Evolutionary conservation across 2,888 invertebrate genomes (phyloP).

Genomic region (Microchrysa polita): DNA sequence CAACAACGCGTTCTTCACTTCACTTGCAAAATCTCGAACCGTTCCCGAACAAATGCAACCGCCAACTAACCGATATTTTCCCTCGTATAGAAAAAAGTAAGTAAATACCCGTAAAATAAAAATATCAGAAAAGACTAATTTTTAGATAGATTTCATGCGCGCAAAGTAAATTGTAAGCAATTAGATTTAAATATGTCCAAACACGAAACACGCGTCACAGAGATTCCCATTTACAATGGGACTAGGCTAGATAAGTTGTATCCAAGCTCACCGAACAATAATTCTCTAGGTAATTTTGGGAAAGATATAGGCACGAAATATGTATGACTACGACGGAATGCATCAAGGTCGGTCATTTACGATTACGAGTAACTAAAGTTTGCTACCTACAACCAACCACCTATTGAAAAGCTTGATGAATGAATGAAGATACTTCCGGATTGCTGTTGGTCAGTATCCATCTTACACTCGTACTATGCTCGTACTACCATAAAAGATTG

Average conservation of each 20-base stretch:
- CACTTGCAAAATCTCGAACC: slow-evolving; percentile 13
- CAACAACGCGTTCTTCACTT: not conserved
- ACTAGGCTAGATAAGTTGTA: not conserved
- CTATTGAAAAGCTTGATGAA: not conserved
- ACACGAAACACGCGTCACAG: slow-evolving; percentile 32
- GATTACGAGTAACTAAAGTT: no score
- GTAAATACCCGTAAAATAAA: no score
- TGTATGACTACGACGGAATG: no score
- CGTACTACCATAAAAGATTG: not conserved
- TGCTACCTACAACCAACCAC: not conserved
- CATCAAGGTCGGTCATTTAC: no score
- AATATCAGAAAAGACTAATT: no score
- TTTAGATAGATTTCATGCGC: slow-evolving; percentile 20
- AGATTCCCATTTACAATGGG: not conserved
- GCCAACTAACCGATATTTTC: slow-evolving; percentile 6
- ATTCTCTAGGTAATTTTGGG: not conserved
- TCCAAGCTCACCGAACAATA: not conserved
- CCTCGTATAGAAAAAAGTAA: slow-evolving; percentile 1
- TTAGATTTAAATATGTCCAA: slow-evolving; percentile 29
- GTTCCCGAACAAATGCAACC: slow-evolving; percentile 1
- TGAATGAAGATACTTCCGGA: not conserved
- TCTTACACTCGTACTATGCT: not conserved
- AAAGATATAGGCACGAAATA: not conserved
- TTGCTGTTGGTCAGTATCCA: not conserved
- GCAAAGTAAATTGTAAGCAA: slow-evolving; percentile 31